Percentiles rank a stretch among this genome's conserved stretches.
phyloP scores from a whole-genome alignment of 2,113 vertebrate species.

The Sturnus vulgaris region DNA sequence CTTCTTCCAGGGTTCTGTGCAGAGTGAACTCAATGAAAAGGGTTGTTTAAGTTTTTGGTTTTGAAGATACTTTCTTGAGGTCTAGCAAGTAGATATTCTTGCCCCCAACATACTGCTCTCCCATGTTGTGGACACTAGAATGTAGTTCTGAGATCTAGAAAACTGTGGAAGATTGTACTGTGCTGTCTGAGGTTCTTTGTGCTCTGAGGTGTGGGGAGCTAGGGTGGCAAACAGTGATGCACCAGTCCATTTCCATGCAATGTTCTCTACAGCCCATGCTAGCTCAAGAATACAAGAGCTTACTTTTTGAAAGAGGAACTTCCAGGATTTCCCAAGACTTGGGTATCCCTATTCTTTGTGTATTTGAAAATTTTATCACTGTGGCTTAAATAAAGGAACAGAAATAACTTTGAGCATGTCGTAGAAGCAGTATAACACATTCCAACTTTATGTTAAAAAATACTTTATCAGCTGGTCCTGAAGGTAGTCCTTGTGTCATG shows the following conservation, averaged over 20 bases:
- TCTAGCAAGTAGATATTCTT: not conserved
- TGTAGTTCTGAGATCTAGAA: not conserved
- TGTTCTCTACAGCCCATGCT: not conserved
- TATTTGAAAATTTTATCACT: not conserved
- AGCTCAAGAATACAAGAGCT: not conserved
- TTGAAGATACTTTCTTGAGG: not conserved
- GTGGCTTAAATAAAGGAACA: not conserved
- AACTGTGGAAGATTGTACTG: not conserved
- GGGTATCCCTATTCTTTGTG: not conserved
- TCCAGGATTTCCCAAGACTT: not conserved
- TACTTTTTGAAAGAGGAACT: not conserved
- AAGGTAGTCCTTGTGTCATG: not conserved
- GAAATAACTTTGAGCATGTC: not conserved
- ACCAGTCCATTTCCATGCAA: not conserved
- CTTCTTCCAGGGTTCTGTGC: not conserved
- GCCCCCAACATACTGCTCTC: not conserved
- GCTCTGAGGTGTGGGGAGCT: too few relatives aligned
- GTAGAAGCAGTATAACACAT: not conserved
- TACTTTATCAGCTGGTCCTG: not conserved
- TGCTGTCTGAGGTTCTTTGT: not conserved
- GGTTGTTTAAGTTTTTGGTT: not conserved
- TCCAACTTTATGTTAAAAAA: not conserved
- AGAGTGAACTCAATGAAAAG: not conserved
- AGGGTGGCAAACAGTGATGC: rapidly evolving
- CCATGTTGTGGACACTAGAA: not conserved